phyloP scores from a whole-genome alignment of 2,797 vertebrate genomes.

The Sitta carolinensis region DNA sequence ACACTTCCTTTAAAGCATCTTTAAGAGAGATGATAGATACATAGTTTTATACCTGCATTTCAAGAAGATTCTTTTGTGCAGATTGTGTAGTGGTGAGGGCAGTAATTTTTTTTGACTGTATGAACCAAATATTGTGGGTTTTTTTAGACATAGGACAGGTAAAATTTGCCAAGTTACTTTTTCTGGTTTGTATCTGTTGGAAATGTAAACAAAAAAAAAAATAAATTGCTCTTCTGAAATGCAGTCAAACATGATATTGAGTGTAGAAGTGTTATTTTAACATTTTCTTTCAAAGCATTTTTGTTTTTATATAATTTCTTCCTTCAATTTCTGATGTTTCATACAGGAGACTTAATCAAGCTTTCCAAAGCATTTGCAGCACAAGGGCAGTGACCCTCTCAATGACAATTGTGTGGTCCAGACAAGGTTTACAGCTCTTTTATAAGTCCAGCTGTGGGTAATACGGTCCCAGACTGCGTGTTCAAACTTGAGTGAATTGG shows the following conservation, averaged over 20 bases:
- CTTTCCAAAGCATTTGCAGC: background rate
- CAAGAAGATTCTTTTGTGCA: background rate
- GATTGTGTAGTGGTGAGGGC: background rate
- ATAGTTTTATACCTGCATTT: background rate
- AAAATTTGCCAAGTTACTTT: background rate
- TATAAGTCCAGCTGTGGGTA: background rate
- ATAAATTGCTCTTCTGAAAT: background rate
- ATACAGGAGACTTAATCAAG: background rate
- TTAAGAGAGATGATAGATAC: background rate
- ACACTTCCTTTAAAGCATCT: background rate
- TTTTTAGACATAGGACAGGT: background rate
- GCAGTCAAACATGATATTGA: background rate
- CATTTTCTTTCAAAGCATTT: background rate
- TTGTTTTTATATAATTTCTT: background rate
- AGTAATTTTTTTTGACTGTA: background rate
- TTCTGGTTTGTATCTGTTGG: background rate
- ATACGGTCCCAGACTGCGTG: background rate
- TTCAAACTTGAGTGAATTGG: background rate
- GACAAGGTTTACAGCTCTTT: background rate
- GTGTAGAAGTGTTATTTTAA: background rate
- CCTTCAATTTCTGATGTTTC: background rate
- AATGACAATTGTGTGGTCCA: background rate
- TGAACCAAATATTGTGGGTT: background rate
- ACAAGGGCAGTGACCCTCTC: fast-evolving
- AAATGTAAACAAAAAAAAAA: background rate